Base-by-base conservation (phyloP, 2,888 invertebrate genomes). In the Chrysina gloriosa region DNA sequence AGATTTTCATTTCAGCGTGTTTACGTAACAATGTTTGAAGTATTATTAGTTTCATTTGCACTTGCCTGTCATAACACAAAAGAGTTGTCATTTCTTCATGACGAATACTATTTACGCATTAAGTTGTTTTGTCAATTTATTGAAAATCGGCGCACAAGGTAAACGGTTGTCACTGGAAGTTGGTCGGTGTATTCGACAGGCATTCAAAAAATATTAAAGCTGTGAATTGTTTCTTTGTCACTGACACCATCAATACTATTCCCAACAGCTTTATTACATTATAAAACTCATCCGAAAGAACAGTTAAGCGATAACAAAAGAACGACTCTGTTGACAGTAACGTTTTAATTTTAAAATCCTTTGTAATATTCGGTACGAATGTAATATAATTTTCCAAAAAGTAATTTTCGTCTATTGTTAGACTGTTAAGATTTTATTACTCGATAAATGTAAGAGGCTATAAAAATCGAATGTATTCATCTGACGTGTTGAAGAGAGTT, bases 251-350 rank as follows among this genome's bases (percentile, higher is more conserved):
- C 42, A 45, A 61, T 27, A 25, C 29, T 61, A 61, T 61, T 45
- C 42, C 45, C 45, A 61, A 25, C 58, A 61, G 45, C 58, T 58
- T 58, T 58, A 58, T 58, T 58, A 58, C 58, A 58, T 58, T 42
- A 27, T 58, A 42, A 58, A 58, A 39, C 14, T 7, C 25, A 42
- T 39, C 34, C 39, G 6, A 58, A 42, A 42, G 58, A 58, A 58
- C 58, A 25, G 58, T 58, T 58, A 42, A 42, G 39, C 16, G 58
- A 39, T 42, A 58, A 58, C 58, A 58, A 58, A 58, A 58, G 58
- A 58, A 42, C 42, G n/a, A 14, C 25, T 48, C 6, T 52, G 58
- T 25, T 58, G 58, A 58, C 58, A 58, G 58, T 58, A 58, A 58
- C 58, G 9, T 42, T 58, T 58, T 58, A 58, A 58, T 58, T 58